These are phyloP conservation scores for Drosophila sproati DNA, from an alignment of 1,140 invertebrate species.

Conservation along the genomic window DNA sequence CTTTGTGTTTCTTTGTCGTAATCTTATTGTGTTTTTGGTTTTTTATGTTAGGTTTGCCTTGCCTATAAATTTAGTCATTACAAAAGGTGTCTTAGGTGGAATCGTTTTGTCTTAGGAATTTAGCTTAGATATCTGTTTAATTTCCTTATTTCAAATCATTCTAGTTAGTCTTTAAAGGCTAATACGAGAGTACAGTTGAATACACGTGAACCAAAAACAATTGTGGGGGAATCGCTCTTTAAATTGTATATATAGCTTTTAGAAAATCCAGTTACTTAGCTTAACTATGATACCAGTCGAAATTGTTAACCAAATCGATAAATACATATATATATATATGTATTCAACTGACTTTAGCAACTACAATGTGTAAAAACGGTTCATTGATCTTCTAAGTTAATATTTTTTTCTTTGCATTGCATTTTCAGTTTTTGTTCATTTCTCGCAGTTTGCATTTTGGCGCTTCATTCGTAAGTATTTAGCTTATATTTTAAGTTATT, in stretches of 20 bases:
- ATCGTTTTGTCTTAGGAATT: conserved; percentile 83
- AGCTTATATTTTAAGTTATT: conserved; percentile 59
- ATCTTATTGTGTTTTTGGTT: conserved; percentile 35
- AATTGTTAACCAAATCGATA: conserved; percentile 62
- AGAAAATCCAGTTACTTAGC: conserved; percentile 64
- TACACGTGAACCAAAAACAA: conserved; percentile 48
- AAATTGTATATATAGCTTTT: conserved; percentile 52
- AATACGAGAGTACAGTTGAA: conserved; percentile 56
- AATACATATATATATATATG: background rate
- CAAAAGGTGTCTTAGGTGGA: conserved; percentile 82
- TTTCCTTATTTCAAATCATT: conserved; percentile 81
- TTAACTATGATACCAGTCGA: conserved; percentile 81
- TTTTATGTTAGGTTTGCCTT: conserved; percentile 46
- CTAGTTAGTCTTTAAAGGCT: conserved; percentile 75
- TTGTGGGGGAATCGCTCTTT: conserved; percentile 24
- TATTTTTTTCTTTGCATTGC: conserved; percentile 17
- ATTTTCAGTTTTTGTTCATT: conserved; percentile 28
- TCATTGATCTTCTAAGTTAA: conserved; percentile 17
- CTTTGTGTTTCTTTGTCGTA: conserved; percentile 35
- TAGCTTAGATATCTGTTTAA: conserved; percentile 78
- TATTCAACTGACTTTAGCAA: conserved; percentile 44
- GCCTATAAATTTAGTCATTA: conserved; percentile 79
- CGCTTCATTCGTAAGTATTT: conserved; percentile 65
- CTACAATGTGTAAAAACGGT: conserved; percentile 33
- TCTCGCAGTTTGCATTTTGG: conserved; percentile 67